Percentiles rank a stretch among this genome's conserved stretches.
These are phyloP conservation scores for Automeris io DNA, from an alignment of 2,888 invertebrate species.

Conservation along the genomic window DNA sequence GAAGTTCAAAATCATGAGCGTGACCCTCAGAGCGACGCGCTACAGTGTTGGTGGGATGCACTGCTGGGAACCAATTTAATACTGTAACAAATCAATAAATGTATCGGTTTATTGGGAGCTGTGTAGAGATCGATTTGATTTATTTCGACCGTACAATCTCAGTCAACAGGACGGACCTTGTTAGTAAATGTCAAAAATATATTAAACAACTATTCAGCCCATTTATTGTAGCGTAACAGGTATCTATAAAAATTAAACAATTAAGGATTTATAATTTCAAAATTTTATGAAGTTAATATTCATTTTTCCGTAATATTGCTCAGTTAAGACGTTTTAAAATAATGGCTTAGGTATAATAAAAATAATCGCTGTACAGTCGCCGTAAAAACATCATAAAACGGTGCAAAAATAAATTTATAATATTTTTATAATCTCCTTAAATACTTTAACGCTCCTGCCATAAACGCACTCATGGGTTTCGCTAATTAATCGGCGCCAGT, in stretches of 20 bases:
- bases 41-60: conserved; percentile 50
- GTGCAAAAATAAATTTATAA: conserved; percentile 37
- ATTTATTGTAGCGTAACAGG: conserved; percentile 8
- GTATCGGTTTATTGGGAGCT: conserved; percentile 75
- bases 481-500: conserved; percentile 72
- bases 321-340: conserved; percentile 5
- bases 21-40: conserved; percentile 34
- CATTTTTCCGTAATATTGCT: no score
- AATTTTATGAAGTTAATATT: no score
- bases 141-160: conserved; percentile 62
- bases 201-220: conserved; percentile 25
- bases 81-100: conserved; percentile 77
- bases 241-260: no score
- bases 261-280: no score
- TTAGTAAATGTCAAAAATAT: conserved; percentile 71
- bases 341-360: conserved; percentile 6
- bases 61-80: conserved; percentile 74
- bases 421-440: conserved; percentile 39
- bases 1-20: conserved; percentile 44
- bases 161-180: conserved; percentile 60
- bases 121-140: conserved; percentile 73
- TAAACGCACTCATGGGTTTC: conserved; percentile 55
- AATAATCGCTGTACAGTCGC: conserved; percentile 19
- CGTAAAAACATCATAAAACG: conserved; percentile 31
- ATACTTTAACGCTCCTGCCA: conserved; percentile 48